Percentiles rank a stretch among this genome's conserved stretches.
Conservation (phyloP, 2,888 invertebrate genomes). For the Ormyrus nitidulus region DNA sequence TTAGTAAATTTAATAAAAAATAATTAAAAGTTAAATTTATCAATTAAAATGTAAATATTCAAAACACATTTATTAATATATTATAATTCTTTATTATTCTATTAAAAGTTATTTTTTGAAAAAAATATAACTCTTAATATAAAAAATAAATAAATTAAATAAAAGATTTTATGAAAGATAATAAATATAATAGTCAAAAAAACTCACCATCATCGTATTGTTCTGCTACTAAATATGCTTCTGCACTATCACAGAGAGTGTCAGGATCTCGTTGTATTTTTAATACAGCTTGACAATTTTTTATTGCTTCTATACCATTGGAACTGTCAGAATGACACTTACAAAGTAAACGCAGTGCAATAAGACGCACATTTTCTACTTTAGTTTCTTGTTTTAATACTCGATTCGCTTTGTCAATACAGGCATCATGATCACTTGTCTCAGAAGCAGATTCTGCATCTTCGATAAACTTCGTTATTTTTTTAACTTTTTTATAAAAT, state of each 20-base stretch:
- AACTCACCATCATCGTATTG: constrained; percentile 90
- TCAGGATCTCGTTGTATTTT: constrained; percentile 85
- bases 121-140: not conserved
- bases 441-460: constrained; percentile 81
- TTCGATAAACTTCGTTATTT: constrained; percentile 87
- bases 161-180: not conserved
- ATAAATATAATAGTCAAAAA: constrained; percentile 21
- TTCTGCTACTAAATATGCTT: constrained; percentile 92
- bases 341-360: constrained; percentile 88
- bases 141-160: not conserved
- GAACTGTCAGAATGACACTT: constrained; percentile 86
- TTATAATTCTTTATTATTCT: not conserved
- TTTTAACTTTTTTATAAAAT: constrained; percentile 96
- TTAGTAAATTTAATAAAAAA: not conserved
- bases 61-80: not conserved
- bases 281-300: constrained; percentile 87
- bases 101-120: too few relatives aligned
- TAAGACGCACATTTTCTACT: constrained; percentile 83
- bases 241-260: constrained; percentile 92
- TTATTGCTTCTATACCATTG: constrained; percentile 83
- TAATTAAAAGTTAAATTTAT: not conserved
- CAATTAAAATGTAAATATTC: constrained; percentile 1
- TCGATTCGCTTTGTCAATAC: constrained; percentile 82
- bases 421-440: constrained; percentile 81
- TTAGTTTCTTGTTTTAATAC: constrained; percentile 84